Percentiles rank a stretch among this genome's conserved stretches.
phyloP scores from a whole-genome alignment of 1,140 invertebrate species.

The Lepidurus apus region DNA sequence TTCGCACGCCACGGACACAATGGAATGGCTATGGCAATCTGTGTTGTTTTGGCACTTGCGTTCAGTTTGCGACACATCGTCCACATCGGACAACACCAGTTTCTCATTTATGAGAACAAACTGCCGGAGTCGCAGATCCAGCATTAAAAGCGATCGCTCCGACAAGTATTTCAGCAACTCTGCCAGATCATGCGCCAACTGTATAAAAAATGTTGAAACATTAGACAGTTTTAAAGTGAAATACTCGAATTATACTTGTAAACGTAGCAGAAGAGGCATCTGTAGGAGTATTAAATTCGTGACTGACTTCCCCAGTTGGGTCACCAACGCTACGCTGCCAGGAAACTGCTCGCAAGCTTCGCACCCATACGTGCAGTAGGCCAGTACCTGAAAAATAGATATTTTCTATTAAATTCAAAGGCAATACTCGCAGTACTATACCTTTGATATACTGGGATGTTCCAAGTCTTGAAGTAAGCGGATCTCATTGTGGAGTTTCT shows the following conservation, averaged over 20 bases:
- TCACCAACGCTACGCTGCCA: slow-evolving; percentile 44
- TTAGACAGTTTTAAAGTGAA: neutral
- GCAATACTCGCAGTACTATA: neutral
- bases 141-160: neutral
- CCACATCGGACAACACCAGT: neutral
- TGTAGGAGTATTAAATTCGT: slow-evolving; percentile 48
- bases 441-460: slow-evolving; percentile 22
- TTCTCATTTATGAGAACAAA: neutral
- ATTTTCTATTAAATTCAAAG: neutral
- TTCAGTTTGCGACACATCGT: neutral
- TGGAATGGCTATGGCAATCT: neutral
- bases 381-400: neutral
- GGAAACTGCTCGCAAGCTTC: slow-evolving; percentile 23
- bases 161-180: neutral
- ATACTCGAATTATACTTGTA: neutral
- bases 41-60: neutral
- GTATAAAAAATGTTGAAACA: neutral
- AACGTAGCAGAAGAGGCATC: slow-evolving; percentile 40
- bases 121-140: neutral
- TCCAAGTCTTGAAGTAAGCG: neutral
- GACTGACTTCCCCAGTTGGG: slow-evolving; percentile 50
- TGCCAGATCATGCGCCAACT: neutral
- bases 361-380: slow-evolving; percentile 15
- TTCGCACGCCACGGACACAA: neutral
- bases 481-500: neutral